Evolutionary conservation across 2,888 invertebrate genomes (phyloP).

Genomic region (Plagodis pulveraria): DNA sequence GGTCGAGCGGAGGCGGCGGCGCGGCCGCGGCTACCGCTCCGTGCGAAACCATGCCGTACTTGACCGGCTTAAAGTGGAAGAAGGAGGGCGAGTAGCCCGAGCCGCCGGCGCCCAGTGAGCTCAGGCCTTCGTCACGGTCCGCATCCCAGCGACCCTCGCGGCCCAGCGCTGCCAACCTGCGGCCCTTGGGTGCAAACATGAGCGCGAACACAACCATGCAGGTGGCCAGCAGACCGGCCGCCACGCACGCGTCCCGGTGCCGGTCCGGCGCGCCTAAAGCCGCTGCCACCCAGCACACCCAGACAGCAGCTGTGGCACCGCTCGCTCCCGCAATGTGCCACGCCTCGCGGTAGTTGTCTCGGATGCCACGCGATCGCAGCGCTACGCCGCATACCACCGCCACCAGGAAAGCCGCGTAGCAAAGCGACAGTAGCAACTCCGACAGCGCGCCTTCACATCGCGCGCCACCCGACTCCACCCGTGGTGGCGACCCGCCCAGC

Average conservation of each 20-base stretch:
- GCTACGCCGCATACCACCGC: slow-evolving; percentile 94
- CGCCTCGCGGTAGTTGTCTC: slow-evolving; percentile 97
- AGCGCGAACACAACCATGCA: slow-evolving; percentile 94
- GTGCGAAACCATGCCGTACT: slow-evolving; percentile 89
- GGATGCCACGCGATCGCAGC: slow-evolving; percentile 93
- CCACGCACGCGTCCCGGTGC: slow-evolving; percentile 94
- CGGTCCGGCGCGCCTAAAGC: slow-evolving; percentile 91
- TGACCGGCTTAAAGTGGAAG: slow-evolving; percentile 96
- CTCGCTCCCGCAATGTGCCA: slow-evolving; percentile 96
- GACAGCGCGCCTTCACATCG: slow-evolving; percentile 88
- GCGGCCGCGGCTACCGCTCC: slow-evolving; percentile 70
- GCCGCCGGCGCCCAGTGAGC: slow-evolving; percentile 90
- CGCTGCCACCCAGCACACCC: slow-evolving; percentile 93
- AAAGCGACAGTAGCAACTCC: slow-evolving; percentile 90
- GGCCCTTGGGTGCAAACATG: slow-evolving; percentile 97
- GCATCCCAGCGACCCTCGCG: slow-evolving; percentile 94
- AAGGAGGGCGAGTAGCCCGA: slow-evolving; percentile 96
- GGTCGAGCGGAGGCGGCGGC: slow-evolving; percentile 76
- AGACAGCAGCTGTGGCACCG: slow-evolving; percentile 93
- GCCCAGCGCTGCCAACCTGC: slow-evolving; percentile 96
- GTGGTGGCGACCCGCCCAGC: slow-evolving; percentile 92
- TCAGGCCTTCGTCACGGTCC: slow-evolving; percentile 93
- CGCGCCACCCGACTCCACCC: slow-evolving; percentile 59
- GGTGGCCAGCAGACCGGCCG: slow-evolving; percentile 94
- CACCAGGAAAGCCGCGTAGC: slow-evolving; percentile 94